Conservation (phyloP, 2,113 vertebrate genomes). For the Brachionichthys hirsutus region DNA sequence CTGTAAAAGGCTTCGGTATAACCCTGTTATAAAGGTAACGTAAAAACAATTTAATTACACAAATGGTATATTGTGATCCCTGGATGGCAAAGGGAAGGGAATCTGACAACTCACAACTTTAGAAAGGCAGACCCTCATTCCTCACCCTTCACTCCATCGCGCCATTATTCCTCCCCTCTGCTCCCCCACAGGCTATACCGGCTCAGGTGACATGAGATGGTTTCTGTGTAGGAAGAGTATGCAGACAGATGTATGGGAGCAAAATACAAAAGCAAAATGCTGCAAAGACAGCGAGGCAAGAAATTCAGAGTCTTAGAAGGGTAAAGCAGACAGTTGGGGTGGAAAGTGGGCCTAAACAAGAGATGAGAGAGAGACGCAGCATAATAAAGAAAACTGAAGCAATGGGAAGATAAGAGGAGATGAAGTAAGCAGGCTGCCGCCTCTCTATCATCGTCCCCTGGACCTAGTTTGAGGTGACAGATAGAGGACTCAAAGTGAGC, state of each 20-base stretch:
- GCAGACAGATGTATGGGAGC: slow-evolving; percentile 7
- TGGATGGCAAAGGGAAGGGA: slow-evolving; percentile 8
- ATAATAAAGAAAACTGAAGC: slow-evolving; percentile 17
- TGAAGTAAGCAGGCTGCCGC: slow-evolving; percentile 5
- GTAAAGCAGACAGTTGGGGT: slow-evolving; percentile 16
- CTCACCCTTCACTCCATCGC: not conserved
- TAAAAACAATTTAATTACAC: slow-evolving; percentile 14
- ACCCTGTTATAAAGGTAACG: slow-evolving; percentile 10
- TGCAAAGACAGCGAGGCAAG: slow-evolving; percentile 1
- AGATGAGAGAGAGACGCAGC: slow-evolving; percentile 11
- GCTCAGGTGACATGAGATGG: slow-evolving; percentile 31
- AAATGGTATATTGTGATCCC: slow-evolving; percentile 8
- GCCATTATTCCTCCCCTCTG: not conserved
- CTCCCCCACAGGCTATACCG: slow-evolving; percentile 11
- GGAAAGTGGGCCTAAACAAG: slow-evolving; percentile 9
- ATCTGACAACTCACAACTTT: not conserved
- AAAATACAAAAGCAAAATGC: slow-evolving; percentile 17
- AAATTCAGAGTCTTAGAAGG: slow-evolving; percentile 19
- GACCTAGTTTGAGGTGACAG: slow-evolving; percentile 34
- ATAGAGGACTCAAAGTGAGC: slow-evolving; percentile 24
- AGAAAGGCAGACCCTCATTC: not conserved
- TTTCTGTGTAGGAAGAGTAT: not conserved
- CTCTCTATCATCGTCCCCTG: slow-evolving; percentile 14
- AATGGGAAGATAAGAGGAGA: slow-evolving; percentile 13
- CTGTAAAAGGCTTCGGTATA: slow-evolving; percentile 15